phyloP scores from a whole-genome alignment of 2,797 vertebrate species.

The Sebastes reedi region DNA sequence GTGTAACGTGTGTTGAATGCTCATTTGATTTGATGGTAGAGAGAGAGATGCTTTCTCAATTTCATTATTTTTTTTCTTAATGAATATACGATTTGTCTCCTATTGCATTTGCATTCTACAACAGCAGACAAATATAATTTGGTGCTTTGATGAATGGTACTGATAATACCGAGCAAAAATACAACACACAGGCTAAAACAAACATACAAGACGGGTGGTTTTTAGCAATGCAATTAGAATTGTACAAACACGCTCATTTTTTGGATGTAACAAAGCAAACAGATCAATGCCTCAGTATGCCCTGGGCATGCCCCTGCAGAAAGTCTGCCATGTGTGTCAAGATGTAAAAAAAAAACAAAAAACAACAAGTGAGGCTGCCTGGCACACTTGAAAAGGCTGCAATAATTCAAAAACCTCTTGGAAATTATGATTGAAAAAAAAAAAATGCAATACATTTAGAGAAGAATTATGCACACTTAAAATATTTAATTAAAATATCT shows the following conservation, averaged over 20 bases:
- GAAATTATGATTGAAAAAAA: background rate
- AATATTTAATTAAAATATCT: background rate
- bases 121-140: background rate
- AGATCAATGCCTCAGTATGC: background rate
- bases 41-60: background rate
- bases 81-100: background rate
- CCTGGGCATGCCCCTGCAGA: conserved; percentile 26
- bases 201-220: background rate
- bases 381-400: background rate
- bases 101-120: background rate
- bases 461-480: background rate
- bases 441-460: background rate
- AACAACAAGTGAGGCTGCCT: background rate
- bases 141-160: background rate
- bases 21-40: conserved; percentile 3
- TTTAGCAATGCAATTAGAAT: background rate
- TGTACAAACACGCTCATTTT: background rate
- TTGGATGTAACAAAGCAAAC: conserved; percentile 16
- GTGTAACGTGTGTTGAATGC: background rate
- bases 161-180: background rate
- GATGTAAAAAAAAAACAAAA: conserved; percentile 6
- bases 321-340: conserved; percentile 11
- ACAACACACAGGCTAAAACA: background rate
- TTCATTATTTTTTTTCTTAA: background rate
- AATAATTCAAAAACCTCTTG: background rate